phyloP scores from a whole-genome alignment of 2,797 vertebrate genomes.

The Margarornis squamiger region DNA sequence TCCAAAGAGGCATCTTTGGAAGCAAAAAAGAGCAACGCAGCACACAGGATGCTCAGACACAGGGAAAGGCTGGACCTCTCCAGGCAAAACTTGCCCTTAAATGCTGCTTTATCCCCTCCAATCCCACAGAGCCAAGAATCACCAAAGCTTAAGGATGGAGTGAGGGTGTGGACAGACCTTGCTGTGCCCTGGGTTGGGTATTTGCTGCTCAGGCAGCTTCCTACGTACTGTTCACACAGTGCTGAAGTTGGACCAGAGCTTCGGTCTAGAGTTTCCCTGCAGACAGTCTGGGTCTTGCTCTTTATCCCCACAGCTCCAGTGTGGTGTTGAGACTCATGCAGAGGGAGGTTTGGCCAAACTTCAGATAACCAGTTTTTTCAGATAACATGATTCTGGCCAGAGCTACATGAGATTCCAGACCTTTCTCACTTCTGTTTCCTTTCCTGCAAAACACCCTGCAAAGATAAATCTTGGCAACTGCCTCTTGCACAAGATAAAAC shows the following conservation, averaged over 20 bases:
- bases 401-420: neutral
- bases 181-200: neutral
- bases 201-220: neutral
- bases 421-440: conserved; percentile 22
- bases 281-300: neutral
- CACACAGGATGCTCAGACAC: neutral
- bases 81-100: neutral
- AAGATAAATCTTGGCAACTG: neutral
- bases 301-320: neutral
- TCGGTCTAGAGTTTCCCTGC: neutral
- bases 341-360: neutral
- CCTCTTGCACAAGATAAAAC: neutral
- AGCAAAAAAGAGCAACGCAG: neutral
- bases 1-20: neutral
- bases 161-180: neutral
- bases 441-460: neutral
- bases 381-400: neutral
- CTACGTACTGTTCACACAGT: neutral
- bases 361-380: neutral
- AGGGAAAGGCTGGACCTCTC: neutral
- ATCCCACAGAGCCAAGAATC: rapidly evolving
- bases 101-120: neutral
- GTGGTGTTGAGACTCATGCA: rapidly evolving
- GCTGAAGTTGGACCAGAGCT: neutral
- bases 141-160: neutral